These are phyloP conservation scores for Archips crataeganus DNA, from an alignment of 2,888 invertebrate species.

Conservation along the genomic window DNA sequence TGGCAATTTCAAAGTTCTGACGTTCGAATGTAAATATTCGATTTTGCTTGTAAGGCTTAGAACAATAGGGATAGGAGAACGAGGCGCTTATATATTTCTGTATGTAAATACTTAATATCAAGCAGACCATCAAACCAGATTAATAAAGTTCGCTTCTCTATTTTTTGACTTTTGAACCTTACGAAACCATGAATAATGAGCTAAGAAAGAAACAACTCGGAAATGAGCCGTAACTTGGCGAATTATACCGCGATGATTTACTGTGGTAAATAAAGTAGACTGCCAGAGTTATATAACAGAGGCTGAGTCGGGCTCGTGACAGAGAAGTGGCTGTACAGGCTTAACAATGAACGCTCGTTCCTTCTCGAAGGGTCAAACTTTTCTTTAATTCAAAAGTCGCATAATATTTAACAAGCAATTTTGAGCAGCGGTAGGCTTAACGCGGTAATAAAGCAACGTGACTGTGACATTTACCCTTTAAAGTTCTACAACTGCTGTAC, in stretches of 20 bases:
- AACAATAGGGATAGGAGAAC: no score
- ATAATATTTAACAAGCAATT: slow-evolving; percentile 29
- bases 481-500: neutral
- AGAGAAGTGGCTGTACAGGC: neutral
- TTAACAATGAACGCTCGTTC: slow-evolving; percentile 8
- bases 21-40: neutral
- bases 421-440: neutral
- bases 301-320: slow-evolving; percentile 3
- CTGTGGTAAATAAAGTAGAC: neutral
- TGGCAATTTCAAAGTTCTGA: neutral
- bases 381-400: slow-evolving; percentile 24
- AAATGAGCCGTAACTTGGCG: neutral
- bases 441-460: neutral
- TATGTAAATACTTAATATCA: neutral
- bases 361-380: slow-evolving; percentile 15
- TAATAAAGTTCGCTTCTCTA: neutral
- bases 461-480: neutral
- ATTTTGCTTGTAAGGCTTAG: neutral
- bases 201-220: slow-evolving; percentile 1
- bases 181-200: neutral
- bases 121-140: neutral
- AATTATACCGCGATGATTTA: neutral
- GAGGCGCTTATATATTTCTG: neutral
- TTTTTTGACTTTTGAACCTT: neutral
- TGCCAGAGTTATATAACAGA: slow-evolving; percentile 17